These are phyloP conservation scores for Leptinotarsa undecemlineata DNA, from an alignment of 1,140 invertebrate genomes.

Conservation along the genomic window DNA sequence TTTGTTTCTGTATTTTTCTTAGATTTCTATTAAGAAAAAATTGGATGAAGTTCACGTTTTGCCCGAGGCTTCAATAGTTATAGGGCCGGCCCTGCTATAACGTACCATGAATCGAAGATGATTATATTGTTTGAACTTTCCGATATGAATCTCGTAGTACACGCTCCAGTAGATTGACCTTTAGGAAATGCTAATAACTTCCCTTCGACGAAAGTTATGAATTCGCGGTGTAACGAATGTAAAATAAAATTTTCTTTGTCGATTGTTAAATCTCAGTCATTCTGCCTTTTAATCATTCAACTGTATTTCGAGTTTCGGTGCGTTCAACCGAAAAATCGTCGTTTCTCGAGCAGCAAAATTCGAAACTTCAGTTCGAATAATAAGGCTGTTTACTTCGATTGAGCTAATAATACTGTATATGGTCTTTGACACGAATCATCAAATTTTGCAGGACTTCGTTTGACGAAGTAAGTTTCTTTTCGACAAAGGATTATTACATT, in stretches of 20 bases:
- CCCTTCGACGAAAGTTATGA: not conserved
- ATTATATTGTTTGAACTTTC: not conserved
- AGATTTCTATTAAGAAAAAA: too few relatives aligned
- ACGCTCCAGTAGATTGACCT: not conserved
- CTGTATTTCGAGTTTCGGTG: not conserved
- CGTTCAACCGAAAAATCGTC: not conserved
- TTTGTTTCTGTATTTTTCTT: too few relatives aligned
- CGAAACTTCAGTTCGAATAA: not conserved
- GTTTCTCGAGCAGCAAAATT: not conserved
- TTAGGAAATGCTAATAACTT: not conserved
- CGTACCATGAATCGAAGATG: too few relatives aligned
- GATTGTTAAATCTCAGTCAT: conserved; percentile 4
- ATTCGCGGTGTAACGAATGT: conserved; percentile 4
- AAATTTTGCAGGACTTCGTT: not conserved
- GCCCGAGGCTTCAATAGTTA: too few relatives aligned
- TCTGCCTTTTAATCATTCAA: conserved; percentile 3
- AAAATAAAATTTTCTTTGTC: conserved; percentile 6
- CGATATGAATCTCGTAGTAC: not conserved
- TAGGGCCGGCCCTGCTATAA: too few relatives aligned
- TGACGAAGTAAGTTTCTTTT: not conserved
- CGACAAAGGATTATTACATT: conserved; percentile 1
- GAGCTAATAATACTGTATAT: not conserved
- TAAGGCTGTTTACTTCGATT: not conserved
- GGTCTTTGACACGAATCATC: not conserved
- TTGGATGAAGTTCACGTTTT: too few relatives aligned